These are phyloP conservation scores for Polyommatus icarus DNA, from an alignment of 2,888 invertebrate genomes.

Conservation along the genomic window DNA sequence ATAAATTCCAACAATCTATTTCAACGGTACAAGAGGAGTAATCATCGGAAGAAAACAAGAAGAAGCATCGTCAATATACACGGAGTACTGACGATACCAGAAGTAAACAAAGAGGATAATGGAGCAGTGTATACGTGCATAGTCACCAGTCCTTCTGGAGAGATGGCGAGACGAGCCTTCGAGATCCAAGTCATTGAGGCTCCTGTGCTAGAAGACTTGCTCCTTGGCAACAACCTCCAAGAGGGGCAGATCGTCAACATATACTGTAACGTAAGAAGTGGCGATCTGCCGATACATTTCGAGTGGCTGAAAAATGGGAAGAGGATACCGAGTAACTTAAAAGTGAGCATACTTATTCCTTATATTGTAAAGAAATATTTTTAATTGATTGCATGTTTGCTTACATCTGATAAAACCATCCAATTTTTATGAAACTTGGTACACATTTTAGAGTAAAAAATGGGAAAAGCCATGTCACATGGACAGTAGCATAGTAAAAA, in stretches of 20 bases:
- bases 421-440: too few relatives aligned
- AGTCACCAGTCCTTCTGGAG: slow-evolving; percentile 86
- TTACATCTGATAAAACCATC: neutral
- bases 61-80: slow-evolving; percentile 68
- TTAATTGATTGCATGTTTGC: neutral
- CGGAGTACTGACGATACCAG: slow-evolving; percentile 81
- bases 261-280: slow-evolving; percentile 87
- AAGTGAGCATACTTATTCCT: slow-evolving; percentile 63
- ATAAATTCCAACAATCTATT: slow-evolving; percentile 63
- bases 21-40: slow-evolving; percentile 62
- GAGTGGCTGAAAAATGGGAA: slow-evolving; percentile 85
- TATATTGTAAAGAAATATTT: neutral
- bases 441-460: too few relatives aligned
- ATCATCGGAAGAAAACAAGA: slow-evolving; percentile 50
- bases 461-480: too few relatives aligned
- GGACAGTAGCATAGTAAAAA: too few relatives aligned
- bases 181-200: slow-evolving; percentile 87
- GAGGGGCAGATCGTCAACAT: slow-evolving; percentile 92
- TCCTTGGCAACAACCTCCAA: slow-evolving; percentile 88
- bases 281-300: slow-evolving; percentile 86
- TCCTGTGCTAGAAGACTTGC: slow-evolving; percentile 90
- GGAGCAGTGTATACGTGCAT: slow-evolving; percentile 89
- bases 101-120: slow-evolving; percentile 83
- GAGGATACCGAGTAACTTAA: slow-evolving; percentile 81
- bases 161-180: slow-evolving; percentile 75